A percentile compares a stretch with the other conserved stretches of the same genome.
Conservation (phyloP, 2,888 invertebrate genomes). For the Leptinotarsa tumamoca region DNA sequence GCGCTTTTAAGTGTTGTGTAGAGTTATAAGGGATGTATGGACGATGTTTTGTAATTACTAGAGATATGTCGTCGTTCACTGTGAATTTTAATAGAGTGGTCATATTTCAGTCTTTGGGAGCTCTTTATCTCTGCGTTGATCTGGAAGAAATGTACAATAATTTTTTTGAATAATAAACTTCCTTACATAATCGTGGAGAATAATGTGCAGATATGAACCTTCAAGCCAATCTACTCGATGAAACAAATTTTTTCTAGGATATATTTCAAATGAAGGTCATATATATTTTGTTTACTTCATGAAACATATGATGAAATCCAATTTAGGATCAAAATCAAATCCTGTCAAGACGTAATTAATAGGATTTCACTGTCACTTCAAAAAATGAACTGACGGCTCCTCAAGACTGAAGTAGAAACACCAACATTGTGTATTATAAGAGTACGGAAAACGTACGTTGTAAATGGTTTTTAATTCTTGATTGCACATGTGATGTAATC, state of each 20-base stretch:
- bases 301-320: too few relatives aligned
- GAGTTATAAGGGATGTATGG: slow-evolving; percentile 46
- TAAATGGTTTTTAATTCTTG: slow-evolving; percentile 50
- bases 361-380: too few relatives aligned
- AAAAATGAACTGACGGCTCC: not conserved
- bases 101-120: slow-evolving; percentile 19
- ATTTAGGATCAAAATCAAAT: too few relatives aligned
- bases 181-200: too few relatives aligned
- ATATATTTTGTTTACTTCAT: too few relatives aligned
- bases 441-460: slow-evolving; percentile 45
- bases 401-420: slow-evolving; percentile 27
- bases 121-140: not conserved
- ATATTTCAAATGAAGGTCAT: too few relatives aligned
- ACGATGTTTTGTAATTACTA: slow-evolving; percentile 55
- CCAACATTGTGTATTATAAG: slow-evolving; percentile 45
- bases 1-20: slow-evolving; percentile 63
- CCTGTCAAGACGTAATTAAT: too few relatives aligned
- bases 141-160: too few relatives aligned
- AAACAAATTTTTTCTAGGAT: too few relatives aligned
- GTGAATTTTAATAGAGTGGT: slow-evolving; percentile 38
- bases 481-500: slow-evolving; percentile 55
- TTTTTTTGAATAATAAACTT: too few relatives aligned
- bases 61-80: slow-evolving; percentile 38
- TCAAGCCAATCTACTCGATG: too few relatives aligned
- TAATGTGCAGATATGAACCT: too few relatives aligned